Conservation (phyloP, 2,113 vertebrate species). For the Ia io region DNA sequence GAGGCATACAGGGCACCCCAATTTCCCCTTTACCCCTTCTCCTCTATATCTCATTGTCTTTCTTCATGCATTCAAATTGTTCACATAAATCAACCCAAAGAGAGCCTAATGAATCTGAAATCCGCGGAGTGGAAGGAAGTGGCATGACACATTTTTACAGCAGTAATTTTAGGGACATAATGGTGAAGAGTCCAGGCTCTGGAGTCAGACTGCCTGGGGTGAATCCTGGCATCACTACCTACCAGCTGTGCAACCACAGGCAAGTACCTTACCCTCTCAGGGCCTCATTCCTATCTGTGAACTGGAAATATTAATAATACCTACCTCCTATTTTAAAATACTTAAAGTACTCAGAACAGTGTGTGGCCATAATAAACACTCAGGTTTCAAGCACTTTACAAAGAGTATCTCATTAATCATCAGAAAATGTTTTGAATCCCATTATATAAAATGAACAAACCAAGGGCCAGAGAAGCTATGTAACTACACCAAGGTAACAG, state of each 20-base stretch:
- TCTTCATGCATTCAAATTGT: background rate
- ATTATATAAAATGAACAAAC: background rate
- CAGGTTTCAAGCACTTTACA: background rate
- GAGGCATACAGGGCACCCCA: background rate
- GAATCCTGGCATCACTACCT: background rate
- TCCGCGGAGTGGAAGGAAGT: too few relatives aligned
- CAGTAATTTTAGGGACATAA: background rate
- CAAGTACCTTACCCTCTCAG: background rate
- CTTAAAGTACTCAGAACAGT: background rate
- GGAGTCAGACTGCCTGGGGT: background rate
- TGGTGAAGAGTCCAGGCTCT: background rate
- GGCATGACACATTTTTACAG: background rate
- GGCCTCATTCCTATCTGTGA: background rate
- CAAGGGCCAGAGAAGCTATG: background rate
- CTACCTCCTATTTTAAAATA: background rate
- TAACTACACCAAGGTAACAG: background rate
- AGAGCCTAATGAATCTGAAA: background rate
- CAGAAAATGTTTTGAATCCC: background rate
- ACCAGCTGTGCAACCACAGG: rapidly evolving
- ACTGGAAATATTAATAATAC: background rate
- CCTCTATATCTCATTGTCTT: background rate
- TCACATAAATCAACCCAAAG: background rate
- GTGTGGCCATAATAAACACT: background rate
- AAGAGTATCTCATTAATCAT: background rate
- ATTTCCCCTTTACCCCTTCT: rapidly evolving